These are phyloP conservation scores for Dasypogon diadema DNA, from an alignment of 2,888 invertebrate species.

Conservation along the genomic window DNA sequence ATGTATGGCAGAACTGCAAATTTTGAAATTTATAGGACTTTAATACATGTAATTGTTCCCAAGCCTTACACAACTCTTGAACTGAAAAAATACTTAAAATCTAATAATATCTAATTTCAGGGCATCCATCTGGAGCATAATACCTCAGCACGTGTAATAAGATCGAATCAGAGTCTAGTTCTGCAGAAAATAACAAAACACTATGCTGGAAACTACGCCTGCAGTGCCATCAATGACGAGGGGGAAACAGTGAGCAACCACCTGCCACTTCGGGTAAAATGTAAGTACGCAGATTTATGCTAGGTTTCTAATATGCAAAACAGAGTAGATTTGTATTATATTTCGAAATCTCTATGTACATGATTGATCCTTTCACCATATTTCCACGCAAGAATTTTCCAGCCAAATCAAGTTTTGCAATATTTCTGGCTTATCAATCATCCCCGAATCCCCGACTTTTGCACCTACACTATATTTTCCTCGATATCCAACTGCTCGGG, in stretches of 20 bases:
- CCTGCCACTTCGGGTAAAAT: constrained; percentile 86
- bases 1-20: no score
- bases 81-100: no score
- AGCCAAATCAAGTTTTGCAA: background rate
- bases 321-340: no score
- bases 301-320: no score
- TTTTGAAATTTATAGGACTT: no score
- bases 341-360: background rate
- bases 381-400: background rate
- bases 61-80: no score
- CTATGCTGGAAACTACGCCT: constrained; percentile 88
- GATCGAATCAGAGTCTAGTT: constrained; percentile 92
- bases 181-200: constrained; percentile 89
- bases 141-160: constrained; percentile 86
- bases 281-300: constrained; percentile 80
- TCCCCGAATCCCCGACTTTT: background rate
- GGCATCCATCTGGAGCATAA: constrained; percentile 85
- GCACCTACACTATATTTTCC: no score
- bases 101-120: constrained; percentile 75
- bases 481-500: background rate
- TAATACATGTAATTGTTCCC: no score
- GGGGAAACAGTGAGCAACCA: constrained; percentile 90
- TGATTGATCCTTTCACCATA: background rate
- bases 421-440: constrained; percentile 13
- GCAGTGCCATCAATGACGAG: constrained; percentile 88